Percentiles rank a stretch among this genome's conserved stretches.
These are phyloP conservation scores for Phyllostomus discolor DNA, from an alignment of 2,113 vertebrate species.

Conservation along the genomic window DNA sequence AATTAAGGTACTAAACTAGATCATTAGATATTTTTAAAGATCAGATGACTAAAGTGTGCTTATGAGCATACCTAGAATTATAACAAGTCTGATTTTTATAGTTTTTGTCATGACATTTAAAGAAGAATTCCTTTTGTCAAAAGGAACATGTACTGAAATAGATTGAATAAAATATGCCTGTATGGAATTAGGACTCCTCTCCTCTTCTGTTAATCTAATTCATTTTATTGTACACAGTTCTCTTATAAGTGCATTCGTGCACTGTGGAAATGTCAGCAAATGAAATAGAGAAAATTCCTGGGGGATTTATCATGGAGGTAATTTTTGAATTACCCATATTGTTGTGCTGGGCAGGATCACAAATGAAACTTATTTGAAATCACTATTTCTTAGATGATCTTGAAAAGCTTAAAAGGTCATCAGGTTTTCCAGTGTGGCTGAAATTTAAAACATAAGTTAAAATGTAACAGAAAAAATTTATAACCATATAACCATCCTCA, in stretches of 20 bases:
- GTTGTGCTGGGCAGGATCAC: conserved; percentile 7
- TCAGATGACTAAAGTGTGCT: neutral
- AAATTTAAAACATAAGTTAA: conserved; percentile 26
- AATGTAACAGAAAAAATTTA: neutral
- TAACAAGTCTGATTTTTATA: neutral
- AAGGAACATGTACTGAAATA: conserved; percentile 25
- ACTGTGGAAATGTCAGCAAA: conserved; percentile 39
- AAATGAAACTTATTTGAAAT: conserved; percentile 23
- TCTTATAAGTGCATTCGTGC: conserved; percentile 8
- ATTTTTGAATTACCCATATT: conserved; percentile 31
- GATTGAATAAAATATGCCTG: neutral
- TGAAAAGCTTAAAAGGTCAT: conserved; percentile 33
- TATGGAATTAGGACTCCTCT: conserved; percentile 23
- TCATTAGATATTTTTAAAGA: neutral
- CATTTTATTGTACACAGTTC: conserved; percentile 21
- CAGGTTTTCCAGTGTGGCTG: neutral
- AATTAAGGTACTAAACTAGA: neutral
- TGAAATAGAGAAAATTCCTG: conserved; percentile 1
- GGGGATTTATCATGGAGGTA: neutral
- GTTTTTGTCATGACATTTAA: conserved; percentile 43
- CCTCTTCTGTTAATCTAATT: conserved; percentile 28
- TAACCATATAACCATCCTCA: neutral
- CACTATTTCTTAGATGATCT: conserved; percentile 15
- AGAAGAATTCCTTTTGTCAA: conserved; percentile 29
- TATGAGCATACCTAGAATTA: neutral